phyloP scores from a whole-genome alignment of 2,113 vertebrate genomes.

The Lepidothrix coronata region DNA sequence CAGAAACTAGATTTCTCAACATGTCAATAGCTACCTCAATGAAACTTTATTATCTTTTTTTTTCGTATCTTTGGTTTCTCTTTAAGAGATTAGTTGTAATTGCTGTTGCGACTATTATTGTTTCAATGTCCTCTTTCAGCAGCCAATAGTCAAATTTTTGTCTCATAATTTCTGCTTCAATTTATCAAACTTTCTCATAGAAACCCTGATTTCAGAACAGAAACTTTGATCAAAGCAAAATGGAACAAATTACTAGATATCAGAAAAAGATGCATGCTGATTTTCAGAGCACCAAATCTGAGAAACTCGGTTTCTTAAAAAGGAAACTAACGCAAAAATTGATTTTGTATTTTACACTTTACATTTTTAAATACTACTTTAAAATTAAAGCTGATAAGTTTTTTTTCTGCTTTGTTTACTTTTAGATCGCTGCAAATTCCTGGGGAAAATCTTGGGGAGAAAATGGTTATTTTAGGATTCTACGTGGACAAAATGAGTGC shows the following conservation, averaged over 20 bases:
- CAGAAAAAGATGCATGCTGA: background rate
- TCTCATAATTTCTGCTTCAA: background rate
- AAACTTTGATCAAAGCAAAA: background rate
- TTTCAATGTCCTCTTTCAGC: background rate
- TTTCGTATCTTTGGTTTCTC: background rate
- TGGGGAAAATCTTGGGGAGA: conserved; percentile 82
- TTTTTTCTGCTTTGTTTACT: background rate
- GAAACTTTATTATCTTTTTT: background rate
- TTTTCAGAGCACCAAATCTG: background rate
- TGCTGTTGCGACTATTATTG: background rate
- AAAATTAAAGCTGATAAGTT: background rate
- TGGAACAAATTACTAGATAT: background rate
- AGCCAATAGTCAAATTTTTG: background rate
- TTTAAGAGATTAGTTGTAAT: background rate
- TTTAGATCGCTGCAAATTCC: conserved; percentile 78
- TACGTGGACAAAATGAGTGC: conserved; percentile 80
- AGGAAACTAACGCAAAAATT: background rate
- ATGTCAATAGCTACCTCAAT: background rate
- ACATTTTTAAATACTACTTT: background rate
- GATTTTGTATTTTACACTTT: background rate
- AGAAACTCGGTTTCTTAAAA: background rate
- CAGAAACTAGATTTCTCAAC: background rate
- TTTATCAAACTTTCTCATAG: background rate
- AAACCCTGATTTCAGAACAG: background rate
- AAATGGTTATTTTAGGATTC: conserved; percentile 80